Evolutionary conservation across 2,888 invertebrate species (phyloP).

Genomic region (Linhomoeus sp.): DNA sequence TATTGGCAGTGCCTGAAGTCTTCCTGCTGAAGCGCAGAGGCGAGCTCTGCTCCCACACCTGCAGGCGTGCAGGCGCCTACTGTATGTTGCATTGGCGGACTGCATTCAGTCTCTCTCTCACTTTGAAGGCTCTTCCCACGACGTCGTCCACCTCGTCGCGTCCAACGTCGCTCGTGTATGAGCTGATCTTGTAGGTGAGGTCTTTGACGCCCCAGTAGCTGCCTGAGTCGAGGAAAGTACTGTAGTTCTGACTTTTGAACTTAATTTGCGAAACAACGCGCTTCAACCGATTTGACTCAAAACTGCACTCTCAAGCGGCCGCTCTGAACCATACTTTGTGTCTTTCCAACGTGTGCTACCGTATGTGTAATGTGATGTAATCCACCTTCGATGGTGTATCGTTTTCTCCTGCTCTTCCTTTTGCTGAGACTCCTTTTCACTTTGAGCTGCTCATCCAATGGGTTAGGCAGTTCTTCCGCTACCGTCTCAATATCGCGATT

Average conservation of each 20-base stretch:
- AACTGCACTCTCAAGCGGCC: background rate
- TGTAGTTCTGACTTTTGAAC: background rate
- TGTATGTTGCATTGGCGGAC: too few species aligned
- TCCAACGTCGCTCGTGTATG: constrained; percentile 10
- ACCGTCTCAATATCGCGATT: constrained; percentile 4
- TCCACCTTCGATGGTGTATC: constrained; percentile 14
- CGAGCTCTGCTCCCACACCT: constrained; percentile 23
- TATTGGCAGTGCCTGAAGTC: constrained; percentile 15
- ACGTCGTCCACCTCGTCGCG: constrained; percentile 10
- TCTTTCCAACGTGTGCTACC: background rate
- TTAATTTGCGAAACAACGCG: too few species aligned
- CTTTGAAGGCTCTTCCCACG: constrained; percentile 15
- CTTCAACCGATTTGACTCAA: background rate
- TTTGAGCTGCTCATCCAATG: background rate
- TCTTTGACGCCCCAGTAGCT: constrained; percentile 21
- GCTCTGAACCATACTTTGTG: too few species aligned
- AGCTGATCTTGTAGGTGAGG: constrained; percentile 18
- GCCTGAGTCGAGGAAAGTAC: constrained; percentile 12
- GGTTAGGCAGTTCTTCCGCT: constrained; percentile 3
- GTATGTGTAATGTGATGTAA: background rate
- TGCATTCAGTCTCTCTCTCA: too few species aligned
- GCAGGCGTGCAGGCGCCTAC: background rate
- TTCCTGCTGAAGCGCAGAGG: constrained; percentile 14
- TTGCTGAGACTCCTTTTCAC: constrained; percentile 1
- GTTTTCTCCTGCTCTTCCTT: constrained; percentile 6